phyloP scores from a whole-genome alignment of 2,797 vertebrate species.

The Pagetopsis macropterus region DNA sequence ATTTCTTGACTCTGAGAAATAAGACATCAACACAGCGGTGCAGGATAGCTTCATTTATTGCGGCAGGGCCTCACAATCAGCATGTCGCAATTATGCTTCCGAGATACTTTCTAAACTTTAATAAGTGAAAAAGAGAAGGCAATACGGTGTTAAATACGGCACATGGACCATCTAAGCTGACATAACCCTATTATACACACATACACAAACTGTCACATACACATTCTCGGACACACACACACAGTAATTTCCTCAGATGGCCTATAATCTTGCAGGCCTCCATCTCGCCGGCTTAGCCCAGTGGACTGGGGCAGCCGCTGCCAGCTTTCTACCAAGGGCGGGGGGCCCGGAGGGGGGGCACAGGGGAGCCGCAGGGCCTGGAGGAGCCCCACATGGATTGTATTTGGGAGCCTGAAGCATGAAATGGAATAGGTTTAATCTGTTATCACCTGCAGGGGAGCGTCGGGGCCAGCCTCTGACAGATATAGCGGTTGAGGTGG shows the following conservation, averaged over 20 bases:
- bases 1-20: constrained; percentile 55
- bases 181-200: constrained; percentile 80
- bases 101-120: constrained; percentile 75
- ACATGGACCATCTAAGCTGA: constrained; percentile 77
- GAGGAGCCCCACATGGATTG: constrained; percentile 80
- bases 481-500: constrained; percentile 65
- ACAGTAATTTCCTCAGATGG: constrained; percentile 79
- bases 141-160: constrained; percentile 72
- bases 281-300: constrained; percentile 80
- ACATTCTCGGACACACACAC: constrained; percentile 70
- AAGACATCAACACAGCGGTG: constrained; percentile 44
- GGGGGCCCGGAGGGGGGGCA: constrained; percentile 54
- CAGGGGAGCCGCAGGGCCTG: constrained; percentile 66
- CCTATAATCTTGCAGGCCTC: constrained; percentile 80
- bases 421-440: constrained; percentile 88
- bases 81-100: constrained; percentile 67
- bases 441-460: constrained; percentile 85
- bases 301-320: constrained; percentile 77
- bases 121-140: constrained; percentile 78
- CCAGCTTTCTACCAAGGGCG: constrained; percentile 70
- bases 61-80: constrained; percentile 50
- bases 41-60: constrained; percentile 20
- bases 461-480: constrained; percentile 68
- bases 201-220: constrained; percentile 65
- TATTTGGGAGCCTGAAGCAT: constrained; percentile 84